A percentile compares a stretch with the other conserved stretches of the same genome.
These are phyloP conservation scores for Leptopilina clavipes DNA, from an alignment of 1,140 invertebrate species.

Conservation along the genomic window DNA sequence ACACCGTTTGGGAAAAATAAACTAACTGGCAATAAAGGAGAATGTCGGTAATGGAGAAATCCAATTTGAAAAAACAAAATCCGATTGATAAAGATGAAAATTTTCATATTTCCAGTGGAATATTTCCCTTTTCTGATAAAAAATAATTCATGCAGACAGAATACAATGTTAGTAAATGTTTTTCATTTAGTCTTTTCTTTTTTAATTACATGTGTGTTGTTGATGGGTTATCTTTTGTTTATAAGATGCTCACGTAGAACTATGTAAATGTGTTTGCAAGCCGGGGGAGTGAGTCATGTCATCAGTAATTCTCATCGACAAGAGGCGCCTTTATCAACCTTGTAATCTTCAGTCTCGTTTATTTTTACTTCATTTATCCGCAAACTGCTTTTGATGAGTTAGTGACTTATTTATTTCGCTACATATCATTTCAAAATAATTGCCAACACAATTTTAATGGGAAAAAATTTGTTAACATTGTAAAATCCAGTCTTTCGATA, in stretches of 20 bases:
- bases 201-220: constrained; percentile 2
- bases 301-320: constrained; percentile 28
- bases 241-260: neutral
- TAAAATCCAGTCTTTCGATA: too few species aligned
- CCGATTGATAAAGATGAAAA: too few species aligned
- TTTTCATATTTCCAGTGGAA: too few species aligned
- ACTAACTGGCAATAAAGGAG: too few species aligned
- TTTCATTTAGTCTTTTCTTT: constrained; percentile 39
- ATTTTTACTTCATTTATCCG: constrained; percentile 3
- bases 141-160: too few species aligned
- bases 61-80: too few species aligned
- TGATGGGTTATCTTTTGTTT: constrained; percentile 36
- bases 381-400: neutral
- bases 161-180: too few species aligned
- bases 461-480: too few species aligned
- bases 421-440: neutral
- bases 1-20: too few species aligned
- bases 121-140: too few species aligned
- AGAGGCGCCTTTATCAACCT: constrained; percentile 24
- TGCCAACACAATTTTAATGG: neutral
- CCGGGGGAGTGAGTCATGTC: constrained; percentile 3
- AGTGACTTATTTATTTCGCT: constrained; percentile 3
- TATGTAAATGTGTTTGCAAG: neutral
- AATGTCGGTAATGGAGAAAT: too few species aligned
- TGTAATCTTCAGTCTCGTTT: constrained; percentile 2